Percentiles rank a stretch among this genome's conserved stretches.
These are phyloP conservation scores for Polypedilum vanderplanki DNA, from an alignment of 1,140 invertebrate species.

Conservation along the genomic window DNA sequence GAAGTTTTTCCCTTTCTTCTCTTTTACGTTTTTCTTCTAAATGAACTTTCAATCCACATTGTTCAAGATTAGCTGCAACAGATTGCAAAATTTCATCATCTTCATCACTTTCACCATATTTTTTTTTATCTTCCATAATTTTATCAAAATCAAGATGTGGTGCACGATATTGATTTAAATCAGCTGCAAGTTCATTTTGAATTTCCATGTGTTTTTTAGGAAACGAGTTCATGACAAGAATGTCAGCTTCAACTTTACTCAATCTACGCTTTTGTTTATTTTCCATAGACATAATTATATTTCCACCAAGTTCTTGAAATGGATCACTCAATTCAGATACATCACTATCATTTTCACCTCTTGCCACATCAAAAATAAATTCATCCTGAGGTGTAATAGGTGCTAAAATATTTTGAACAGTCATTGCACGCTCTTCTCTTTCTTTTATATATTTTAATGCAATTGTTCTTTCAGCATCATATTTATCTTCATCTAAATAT, in stretches of 20 bases:
- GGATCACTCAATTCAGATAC: neutral
- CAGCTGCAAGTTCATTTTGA: neutral
- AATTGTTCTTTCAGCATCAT: neutral
- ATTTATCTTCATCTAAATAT: neutral
- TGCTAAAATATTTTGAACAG: neutral
- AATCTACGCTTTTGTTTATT: neutral
- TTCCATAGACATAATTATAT: neutral
- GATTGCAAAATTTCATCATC: constrained; percentile 1
- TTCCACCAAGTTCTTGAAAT: neutral
- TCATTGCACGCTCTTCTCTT: neutral
- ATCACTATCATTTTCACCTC: neutral
- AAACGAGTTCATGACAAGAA: constrained; percentile 20
- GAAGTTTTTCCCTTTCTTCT: neutral
- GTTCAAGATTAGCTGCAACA: neutral
- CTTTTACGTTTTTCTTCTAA: neutral
- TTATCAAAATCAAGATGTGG: neutral
- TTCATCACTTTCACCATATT: neutral
- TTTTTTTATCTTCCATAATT: constrained; percentile 12
- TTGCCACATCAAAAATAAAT: constrained; percentile 6
- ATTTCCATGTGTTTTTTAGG: neutral
- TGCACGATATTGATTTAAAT: neutral
- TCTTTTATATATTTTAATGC: constrained; percentile 1
- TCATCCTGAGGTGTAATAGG: neutral
- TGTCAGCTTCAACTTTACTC: neutral
- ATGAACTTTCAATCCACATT: constrained; percentile 3